Evolutionary conservation across 2,888 invertebrate genomes (phyloP).

Genomic region (Nowickia ferox): DNA sequence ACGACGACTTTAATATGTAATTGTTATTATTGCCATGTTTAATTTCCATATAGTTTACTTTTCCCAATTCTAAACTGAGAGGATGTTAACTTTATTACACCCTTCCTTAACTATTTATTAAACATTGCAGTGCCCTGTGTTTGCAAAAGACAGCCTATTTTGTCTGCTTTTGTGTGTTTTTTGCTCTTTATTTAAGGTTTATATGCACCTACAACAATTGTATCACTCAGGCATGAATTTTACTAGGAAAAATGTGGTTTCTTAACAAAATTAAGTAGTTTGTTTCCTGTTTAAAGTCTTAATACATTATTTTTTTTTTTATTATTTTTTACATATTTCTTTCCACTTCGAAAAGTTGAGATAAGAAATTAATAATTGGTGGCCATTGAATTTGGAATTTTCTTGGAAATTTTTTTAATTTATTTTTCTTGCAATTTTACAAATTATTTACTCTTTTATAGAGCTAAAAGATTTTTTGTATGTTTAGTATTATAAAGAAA

Average conservation of each 20-base stretch:
- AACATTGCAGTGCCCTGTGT: background rate
- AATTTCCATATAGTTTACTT: constrained; percentile 54
- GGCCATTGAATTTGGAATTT: constrained; percentile 12
- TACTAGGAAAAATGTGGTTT: constrained; percentile 2
- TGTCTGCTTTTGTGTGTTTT: constrained; percentile 3
- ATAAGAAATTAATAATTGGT: constrained; percentile 20
- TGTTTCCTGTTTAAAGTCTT: constrained; percentile 32
- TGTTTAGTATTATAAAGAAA: no score
- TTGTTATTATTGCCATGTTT: constrained; percentile 12
- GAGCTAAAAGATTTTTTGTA: no score
- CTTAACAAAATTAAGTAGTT: constrained; percentile 28
- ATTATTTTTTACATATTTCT: background rate
- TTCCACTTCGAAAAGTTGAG: no score
- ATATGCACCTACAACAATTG: no score
- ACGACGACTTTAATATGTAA: constrained; percentile 27
- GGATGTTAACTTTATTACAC: constrained; percentile 46
- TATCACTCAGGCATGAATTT: constrained; percentile 47
- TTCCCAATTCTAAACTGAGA: constrained; percentile 23
- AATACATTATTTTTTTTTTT: background rate
- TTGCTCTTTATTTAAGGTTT: constrained; percentile 7
- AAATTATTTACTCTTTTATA: background rate
- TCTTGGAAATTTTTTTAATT: background rate
- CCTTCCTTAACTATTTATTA: constrained; percentile 26
- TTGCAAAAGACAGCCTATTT: constrained; percentile 24
- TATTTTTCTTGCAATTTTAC: background rate